Evolutionary conservation across 1,140 invertebrate species (phyloP).

Genomic region (Colletes latitarsis): DNA sequence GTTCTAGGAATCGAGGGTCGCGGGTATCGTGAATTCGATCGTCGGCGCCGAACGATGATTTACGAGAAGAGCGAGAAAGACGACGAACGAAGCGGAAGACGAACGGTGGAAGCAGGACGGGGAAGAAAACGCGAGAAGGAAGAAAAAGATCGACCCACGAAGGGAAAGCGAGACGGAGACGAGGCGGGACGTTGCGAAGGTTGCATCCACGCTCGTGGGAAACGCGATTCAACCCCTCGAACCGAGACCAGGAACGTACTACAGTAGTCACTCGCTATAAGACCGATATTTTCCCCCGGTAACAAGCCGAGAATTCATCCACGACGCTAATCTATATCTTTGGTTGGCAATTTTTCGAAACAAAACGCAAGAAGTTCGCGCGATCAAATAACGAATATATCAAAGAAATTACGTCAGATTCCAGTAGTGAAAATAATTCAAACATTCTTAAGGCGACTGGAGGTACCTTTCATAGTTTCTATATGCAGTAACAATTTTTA

Average conservation of each 20-base stretch:
- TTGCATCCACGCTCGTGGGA: slow-evolving; percentile 40
- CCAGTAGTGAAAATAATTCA: no score
- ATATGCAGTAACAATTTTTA: no score
- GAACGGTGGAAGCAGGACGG: background rate
- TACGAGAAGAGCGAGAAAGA: slow-evolving; percentile 35
- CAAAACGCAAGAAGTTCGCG: no score
- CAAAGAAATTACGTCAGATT: no score
- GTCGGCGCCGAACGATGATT: slow-evolving; percentile 66
- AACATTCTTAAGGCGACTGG: no score
- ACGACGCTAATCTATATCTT: no score
- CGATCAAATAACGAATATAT: no score
- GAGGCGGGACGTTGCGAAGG: background rate
- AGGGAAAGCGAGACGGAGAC: slow-evolving; percentile 29
- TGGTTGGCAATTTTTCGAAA: no score
- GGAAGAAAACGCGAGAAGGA: background rate
- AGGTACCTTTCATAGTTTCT: no score
- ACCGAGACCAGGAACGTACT: background rate
- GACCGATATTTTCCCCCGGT: no score
- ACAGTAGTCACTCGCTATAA: no score
- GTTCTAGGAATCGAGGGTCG: slow-evolving; percentile 65
- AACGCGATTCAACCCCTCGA: slow-evolving; percentile 30
- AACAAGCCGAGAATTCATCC: no score
- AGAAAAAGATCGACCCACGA: slow-evolving; percentile 3
- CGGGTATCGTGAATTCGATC: slow-evolving; percentile 68
- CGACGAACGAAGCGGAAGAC: background rate